phyloP scores from a whole-genome alignment of 2,888 invertebrate genomes.

The Latrodectus elegans region DNA sequence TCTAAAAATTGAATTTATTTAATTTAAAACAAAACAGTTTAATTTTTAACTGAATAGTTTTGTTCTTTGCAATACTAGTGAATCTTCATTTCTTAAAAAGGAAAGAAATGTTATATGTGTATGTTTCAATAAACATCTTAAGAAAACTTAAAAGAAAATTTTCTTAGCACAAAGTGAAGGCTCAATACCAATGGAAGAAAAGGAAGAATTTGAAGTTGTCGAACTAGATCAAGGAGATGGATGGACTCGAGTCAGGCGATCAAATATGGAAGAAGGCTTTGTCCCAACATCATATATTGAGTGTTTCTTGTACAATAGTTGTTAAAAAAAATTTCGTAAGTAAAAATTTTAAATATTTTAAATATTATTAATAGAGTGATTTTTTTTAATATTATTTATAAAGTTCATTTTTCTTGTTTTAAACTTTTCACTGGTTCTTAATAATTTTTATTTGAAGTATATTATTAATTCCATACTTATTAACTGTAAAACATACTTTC shows the following conservation, averaged over 20 bases:
- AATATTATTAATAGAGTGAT: neutral
- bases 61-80: too few species aligned
- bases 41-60: too few species aligned
- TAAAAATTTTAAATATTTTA: neutral
- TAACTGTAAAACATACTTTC: too few species aligned
- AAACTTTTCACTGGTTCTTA: neutral
- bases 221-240: slow-evolving; percentile 99
- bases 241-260: slow-evolving; percentile 83
- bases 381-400: neutral
- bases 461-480: too few species aligned
- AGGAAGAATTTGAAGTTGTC: slow-evolving; percentile 94
- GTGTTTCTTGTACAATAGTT: slow-evolving; percentile 72
- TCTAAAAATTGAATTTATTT: too few species aligned
- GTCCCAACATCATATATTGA: slow-evolving; percentile 98
- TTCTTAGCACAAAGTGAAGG: slow-evolving; percentile 92
- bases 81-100: too few species aligned
- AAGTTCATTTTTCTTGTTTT: neutral
- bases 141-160: too few species aligned
- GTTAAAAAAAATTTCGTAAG: slow-evolving; percentile 50
- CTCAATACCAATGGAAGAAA: slow-evolving; percentile 95
- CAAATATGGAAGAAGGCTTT: slow-evolving; percentile 93
- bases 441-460: neutral
- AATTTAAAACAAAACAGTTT: too few species aligned
- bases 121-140: too few species aligned
- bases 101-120: too few species aligned